Evolutionary conservation across 2,888 invertebrate genomes (phyloP), one percentile per base, ranked within the genome.

Genomic region (Cryptus armator): DNA sequence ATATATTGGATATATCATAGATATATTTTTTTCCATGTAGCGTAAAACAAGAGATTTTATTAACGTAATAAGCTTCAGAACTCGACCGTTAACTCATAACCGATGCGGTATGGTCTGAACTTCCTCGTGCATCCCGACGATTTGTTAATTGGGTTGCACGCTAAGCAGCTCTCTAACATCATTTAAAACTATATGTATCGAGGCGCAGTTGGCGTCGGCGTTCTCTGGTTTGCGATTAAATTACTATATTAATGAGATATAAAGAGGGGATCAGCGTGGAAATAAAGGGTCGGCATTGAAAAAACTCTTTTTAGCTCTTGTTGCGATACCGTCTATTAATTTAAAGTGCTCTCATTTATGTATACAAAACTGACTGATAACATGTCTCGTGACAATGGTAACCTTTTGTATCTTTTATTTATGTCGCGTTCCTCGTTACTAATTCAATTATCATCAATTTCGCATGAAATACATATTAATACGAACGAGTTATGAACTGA

Each of bases 101-200:
- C 62, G 9, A 51, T n/a, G 32, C 48, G n/a, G n/a, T 12, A 48
- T 32, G 44, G 74, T 56, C 53, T 14, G 59, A 19, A 59, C 24
- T 29, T 32, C 44, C 29, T 16, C 44, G 29, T 75, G 46, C 64
- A 72, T 84, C 71, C 37, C 37, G 37, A 48, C 46, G 37, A 64
- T 70, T 82, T 19, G 82, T 82, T 89, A 89, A 91, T 91, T 90
- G 86, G 86, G 89, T 89, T 87, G 76, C 85, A 82, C 87, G 71
- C 83, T 74, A 64, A 83, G 68, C 44, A 77, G 37, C 46, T 76
- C 56, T 48, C 10, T 43, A 44, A 24, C 70, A 62, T 86, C 74
- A 88, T 89, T 91, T 90, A 91, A 88, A 88, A 86, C 85, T 85
- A 19, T 51, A 64, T 68, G 82, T 86, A 89, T 89, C 85, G 84